A percentile compares a stretch with the other conserved stretches of the same genome.
Evolutionary conservation across 1,140 invertebrate species (phyloP).

Genomic region (Camponotus vicinus): DNA sequence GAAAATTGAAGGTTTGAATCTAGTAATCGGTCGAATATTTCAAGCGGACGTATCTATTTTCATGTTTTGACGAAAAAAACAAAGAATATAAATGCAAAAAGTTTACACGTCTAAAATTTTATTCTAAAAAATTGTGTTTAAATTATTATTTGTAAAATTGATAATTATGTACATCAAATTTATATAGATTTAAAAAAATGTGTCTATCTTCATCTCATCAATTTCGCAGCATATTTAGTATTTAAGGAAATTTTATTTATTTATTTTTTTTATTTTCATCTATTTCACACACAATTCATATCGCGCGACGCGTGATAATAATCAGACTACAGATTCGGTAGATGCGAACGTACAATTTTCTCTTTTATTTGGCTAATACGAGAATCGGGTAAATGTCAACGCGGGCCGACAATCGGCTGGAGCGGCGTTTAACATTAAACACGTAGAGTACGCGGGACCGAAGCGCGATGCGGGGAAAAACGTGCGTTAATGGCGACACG

Average conservation of each 20-base stretch:
- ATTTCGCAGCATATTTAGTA: not conserved
- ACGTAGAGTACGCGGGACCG: conserved; percentile 7
- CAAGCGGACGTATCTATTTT: not conserved
- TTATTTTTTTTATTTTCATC: not conserved
- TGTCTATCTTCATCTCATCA: not conserved
- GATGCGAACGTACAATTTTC: conserved; percentile 2
- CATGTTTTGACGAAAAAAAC: not conserved
- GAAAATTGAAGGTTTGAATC: conserved; percentile 3
- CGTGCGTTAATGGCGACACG: conserved; percentile 61
- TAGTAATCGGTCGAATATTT: not conserved
- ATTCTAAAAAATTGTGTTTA: too few species aligned
- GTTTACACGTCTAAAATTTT: too few species aligned
- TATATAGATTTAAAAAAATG: not conserved
- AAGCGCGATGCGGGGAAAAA: conserved; percentile 38
- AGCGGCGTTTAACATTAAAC: conserved; percentile 20
- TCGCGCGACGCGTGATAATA: not conserved
- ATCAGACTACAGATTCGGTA: conserved; percentile 1
- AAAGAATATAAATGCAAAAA: too few species aligned
- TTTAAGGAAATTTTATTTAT: not conserved
- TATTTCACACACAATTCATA: not conserved
- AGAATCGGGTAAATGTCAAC: conserved; percentile 50
- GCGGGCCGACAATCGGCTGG: conserved; percentile 25
- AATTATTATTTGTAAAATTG: not conserved
- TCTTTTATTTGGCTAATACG: conserved; percentile 45
- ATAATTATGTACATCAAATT: not conserved